Base-by-base conservation (phyloP, 2,888 invertebrate genomes). In the Homarus gammarus region DNA sequence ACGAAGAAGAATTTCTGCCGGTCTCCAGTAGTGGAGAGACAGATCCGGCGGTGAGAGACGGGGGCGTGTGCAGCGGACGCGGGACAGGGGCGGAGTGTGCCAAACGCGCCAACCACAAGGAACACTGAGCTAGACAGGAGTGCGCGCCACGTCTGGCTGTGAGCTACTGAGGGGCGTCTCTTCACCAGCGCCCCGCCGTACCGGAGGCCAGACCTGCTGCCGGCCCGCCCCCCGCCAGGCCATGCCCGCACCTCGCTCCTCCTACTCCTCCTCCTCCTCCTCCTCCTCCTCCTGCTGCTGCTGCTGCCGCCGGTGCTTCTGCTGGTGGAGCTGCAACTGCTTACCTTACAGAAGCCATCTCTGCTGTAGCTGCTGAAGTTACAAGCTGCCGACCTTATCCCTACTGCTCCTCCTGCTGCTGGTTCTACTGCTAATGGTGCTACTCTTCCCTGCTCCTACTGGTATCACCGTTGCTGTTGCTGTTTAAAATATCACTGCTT, bases 241-340 rank as follows among this genome's bases (percentile, higher is more conserved):
- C 81, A 81, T 81, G 81, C 81, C 81, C 81, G 61, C 81, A 81
- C 81, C 81, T 81, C 64, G 81, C 81, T 81, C 81, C 81, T 81
- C 81, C 81, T 81, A 33, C 81, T 81, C 81, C 81, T 38, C 81
- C 81, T 38, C 36, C 64, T 64, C 81, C 40, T 36, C 61, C 31
- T 36, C n/a, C 36, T 75, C 36, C 18, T 75, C 38, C 33, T 73
- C 33, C 75, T 75, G 31, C 36, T 75, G 31, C 75, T 49, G 44
- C 64, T 64, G 27, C 64, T 27, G 64, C 64, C 64, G 64, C 3
- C 64, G 64, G 3, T 64, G 27, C 27, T 64, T n/a, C 64, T 64
- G 3, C n/a, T 64, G 27, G 3, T 64, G 64, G 3, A 3, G 56
- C 5, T 56, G 56, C 56, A 18, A 12, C 56, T 22, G 15, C 0